Conservation (phyloP, 2,113 vertebrate genomes). For the Atherinomorus stipes region DNA sequence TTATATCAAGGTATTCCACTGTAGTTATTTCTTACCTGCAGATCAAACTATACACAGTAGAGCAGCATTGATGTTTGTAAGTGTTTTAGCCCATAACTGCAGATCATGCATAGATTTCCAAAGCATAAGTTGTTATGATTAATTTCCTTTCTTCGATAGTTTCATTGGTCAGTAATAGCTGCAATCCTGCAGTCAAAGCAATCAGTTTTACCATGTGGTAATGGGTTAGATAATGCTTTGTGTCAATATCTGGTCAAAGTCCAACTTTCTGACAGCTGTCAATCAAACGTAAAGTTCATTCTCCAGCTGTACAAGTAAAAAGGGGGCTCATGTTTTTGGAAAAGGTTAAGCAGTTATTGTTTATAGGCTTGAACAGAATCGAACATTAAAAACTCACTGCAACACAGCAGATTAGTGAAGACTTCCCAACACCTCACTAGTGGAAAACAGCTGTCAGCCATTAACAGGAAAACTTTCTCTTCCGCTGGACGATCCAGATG, state of each 20-base stretch:
- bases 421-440: conserved; percentile 12
- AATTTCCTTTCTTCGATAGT: background rate
- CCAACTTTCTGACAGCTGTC: conserved; percentile 1
- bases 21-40: background rate
- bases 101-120: conserved; percentile 11
- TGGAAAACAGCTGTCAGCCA: conserved; percentile 6
- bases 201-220: background rate
- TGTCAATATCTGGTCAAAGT: background rate
- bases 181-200: background rate
- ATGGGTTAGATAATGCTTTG: too few relatives aligned
- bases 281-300: background rate
- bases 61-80: background rate
- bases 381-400: conserved; percentile 8
- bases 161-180: background rate
- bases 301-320: background rate
- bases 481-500: conserved; percentile 53
- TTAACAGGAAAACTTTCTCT: conserved; percentile 7
- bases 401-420: conserved; percentile 15
- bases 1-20: background rate
- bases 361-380: background rate
- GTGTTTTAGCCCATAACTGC: conserved; percentile 2
- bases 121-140: background rate
- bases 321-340: background rate
- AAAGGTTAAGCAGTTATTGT: background rate
- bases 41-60: background rate